Conservation (phyloP, 2,113 vertebrate genomes). For the Cricetomys ansorgei region DNA sequence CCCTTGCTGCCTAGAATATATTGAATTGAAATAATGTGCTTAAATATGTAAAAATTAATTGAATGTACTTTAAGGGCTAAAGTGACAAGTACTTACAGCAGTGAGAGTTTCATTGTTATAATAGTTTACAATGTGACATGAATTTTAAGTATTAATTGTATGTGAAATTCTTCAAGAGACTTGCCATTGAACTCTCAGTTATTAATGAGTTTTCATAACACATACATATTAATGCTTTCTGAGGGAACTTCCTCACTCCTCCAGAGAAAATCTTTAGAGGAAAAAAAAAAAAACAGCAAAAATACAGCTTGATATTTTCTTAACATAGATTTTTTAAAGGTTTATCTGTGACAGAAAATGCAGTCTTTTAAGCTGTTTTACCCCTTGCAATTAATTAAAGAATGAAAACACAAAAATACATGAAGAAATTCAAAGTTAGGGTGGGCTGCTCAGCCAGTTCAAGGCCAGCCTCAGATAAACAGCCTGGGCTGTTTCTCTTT, state of each 20-base stretch:
- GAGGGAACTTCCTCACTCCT: not conserved
- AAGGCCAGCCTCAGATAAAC: not conserved
- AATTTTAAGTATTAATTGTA: slow-evolving; percentile 70
- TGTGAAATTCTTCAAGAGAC: slow-evolving; percentile 50
- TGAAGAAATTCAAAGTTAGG: not conserved
- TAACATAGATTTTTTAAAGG: slow-evolving; percentile 69
- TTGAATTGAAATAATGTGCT: slow-evolving; percentile 50
- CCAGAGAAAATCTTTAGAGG: slow-evolving; percentile 57
- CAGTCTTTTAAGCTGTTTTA: not conserved
- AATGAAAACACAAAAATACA: slow-evolving; percentile 31
- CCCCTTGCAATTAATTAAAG: not conserved
- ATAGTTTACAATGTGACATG: slow-evolving; percentile 64
- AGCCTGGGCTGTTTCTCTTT: not conserved
- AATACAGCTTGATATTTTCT: slow-evolving; percentile 65
- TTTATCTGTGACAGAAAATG: not conserved
- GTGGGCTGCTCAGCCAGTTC: not conserved
- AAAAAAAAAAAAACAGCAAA: slow-evolving; percentile 66
- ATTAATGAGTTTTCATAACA: slow-evolving; percentile 66
- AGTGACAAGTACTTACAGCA: slow-evolving; percentile 43
- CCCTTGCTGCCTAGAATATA: not conserved
- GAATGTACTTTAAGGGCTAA: slow-evolving; percentile 21
- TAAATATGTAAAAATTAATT: slow-evolving; percentile 48
- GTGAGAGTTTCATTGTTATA: slow-evolving; percentile 70
- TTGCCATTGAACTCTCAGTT: slow-evolving; percentile 66
- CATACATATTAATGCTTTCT: slow-evolving; percentile 55